phyloP scores from a whole-genome alignment of 2,113 vertebrate species.

The Deroptyus accipitrinus region DNA sequence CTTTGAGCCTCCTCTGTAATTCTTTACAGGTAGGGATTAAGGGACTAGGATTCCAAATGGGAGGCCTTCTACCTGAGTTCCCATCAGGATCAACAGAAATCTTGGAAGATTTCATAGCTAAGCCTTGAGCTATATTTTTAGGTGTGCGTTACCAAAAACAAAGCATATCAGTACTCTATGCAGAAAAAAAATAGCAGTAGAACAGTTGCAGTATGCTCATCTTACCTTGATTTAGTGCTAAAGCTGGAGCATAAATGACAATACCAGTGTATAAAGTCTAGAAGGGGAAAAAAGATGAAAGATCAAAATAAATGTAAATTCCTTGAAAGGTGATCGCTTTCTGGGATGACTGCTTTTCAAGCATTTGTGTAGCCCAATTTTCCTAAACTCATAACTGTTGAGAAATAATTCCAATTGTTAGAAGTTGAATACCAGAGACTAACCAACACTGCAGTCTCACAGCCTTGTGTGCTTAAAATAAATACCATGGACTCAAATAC shows the following conservation, averaged over 20 bases:
- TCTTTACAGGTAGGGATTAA: background rate
- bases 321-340: background rate
- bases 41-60: background rate
- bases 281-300: background rate
- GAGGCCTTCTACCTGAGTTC: background rate
- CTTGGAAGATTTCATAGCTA: background rate
- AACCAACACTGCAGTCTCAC: background rate
- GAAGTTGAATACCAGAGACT: background rate
- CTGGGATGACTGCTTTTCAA: background rate
- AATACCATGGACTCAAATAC: background rate
- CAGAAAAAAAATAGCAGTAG: background rate
- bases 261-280: constrained; percentile 94
- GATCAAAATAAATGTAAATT: background rate
- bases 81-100: background rate
- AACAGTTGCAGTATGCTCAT: background rate
- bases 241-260: constrained; percentile 93
- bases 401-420: background rate
- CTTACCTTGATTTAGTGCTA: constrained; percentile 95
- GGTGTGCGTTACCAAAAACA: background rate
- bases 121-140: background rate
- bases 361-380: background rate
- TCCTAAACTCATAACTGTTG: background rate
- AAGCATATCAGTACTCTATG: background rate
- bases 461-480: background rate
- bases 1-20: background rate